Evolutionary conservation across 2,888 invertebrate species (phyloP).

Genomic region (Rugalucina vietnamica): DNA sequence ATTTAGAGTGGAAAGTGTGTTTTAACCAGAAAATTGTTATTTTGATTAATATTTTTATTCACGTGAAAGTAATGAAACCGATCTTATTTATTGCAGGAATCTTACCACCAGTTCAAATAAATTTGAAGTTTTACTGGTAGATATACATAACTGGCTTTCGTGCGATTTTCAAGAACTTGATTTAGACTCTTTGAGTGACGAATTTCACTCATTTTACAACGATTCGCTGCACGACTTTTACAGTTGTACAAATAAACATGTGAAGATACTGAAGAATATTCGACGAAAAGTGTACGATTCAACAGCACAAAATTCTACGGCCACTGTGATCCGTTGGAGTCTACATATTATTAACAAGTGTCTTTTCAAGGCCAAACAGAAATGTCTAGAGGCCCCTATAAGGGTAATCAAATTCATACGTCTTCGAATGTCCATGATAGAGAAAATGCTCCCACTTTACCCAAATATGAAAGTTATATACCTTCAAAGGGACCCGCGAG

Average conservation of each 20-base stretch:
- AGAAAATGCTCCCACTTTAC: not conserved
- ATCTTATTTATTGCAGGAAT: too few relatives aligned
- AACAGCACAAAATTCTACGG: not conserved
- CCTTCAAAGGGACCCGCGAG: not conserved
- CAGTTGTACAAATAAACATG: not conserved
- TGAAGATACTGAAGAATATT: not conserved
- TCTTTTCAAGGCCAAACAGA: not conserved
- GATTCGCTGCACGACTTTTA: not conserved
- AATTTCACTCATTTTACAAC: not conserved
- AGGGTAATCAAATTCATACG: not conserved
- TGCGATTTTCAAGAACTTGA: not conserved
- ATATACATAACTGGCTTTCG: not conserved
- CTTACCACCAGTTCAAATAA: too few relatives aligned
- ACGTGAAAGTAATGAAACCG: too few relatives aligned
- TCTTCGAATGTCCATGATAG: not conserved
- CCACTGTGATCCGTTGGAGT: too few relatives aligned
- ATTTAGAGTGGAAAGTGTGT: too few relatives aligned
- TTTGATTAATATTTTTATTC: too few relatives aligned
- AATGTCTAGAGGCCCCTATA: not conserved
- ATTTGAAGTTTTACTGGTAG: too few relatives aligned
- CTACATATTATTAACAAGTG: not conserved
- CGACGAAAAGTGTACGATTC: not conserved
- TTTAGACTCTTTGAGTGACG: not conserved
- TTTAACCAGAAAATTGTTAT: too few relatives aligned
- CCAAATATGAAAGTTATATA: constrained; percentile 4